phyloP scores from a whole-genome alignment of 1,140 invertebrate species.

The Metopolophium dirhodum region DNA sequence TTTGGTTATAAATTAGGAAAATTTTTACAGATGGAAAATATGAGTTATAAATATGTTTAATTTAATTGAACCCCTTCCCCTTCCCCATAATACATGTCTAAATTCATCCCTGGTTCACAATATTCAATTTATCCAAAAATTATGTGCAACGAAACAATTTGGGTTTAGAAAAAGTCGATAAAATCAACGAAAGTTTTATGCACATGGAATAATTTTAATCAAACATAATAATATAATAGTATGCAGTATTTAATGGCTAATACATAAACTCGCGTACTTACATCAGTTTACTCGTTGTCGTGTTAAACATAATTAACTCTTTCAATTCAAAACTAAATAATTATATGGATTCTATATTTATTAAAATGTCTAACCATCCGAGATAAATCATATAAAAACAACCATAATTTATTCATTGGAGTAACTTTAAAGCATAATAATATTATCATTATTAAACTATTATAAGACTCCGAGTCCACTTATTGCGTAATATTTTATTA shows the following conservation, averaged over 20 bases:
- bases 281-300: background rate
- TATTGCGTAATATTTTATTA: background rate
- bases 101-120: too few species aligned
- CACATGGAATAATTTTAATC: too few species aligned
- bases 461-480: background rate
- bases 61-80: too few species aligned
- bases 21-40: too few species aligned
- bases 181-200: too few species aligned
- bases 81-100: too few species aligned
- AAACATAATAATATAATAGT: too few species aligned
- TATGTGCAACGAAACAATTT: too few species aligned
- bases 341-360: background rate
- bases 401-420: background rate
- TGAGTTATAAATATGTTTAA: too few species aligned
- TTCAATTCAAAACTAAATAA: background rate
- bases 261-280: background rate
- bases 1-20: too few species aligned
- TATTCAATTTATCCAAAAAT: too few species aligned
- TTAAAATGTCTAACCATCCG: background rate
- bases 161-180: too few species aligned
- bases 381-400: background rate
- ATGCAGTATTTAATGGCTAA: background rate
- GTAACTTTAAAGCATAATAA: background rate
- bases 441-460: background rate
- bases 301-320: background rate